These are phyloP conservation scores for Pteromalus puparum DNA, from an alignment of 1,140 invertebrate genomes.

Conservation along the genomic window DNA sequence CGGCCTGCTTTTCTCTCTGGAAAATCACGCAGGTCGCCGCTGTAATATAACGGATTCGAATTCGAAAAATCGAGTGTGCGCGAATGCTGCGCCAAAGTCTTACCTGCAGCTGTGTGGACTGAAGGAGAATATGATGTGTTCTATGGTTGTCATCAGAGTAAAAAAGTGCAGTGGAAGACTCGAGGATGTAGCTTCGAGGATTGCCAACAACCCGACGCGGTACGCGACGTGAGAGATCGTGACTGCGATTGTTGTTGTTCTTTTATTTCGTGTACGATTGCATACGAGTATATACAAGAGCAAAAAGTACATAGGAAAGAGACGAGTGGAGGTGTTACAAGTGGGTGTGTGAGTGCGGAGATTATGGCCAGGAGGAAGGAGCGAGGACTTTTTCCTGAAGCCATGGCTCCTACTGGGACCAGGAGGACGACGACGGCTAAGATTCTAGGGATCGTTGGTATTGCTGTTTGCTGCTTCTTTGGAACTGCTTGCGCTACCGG, in stretches of 20 bases:
- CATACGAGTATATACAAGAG: too few relatives aligned
- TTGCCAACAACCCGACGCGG: neutral
- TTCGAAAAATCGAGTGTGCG: neutral
- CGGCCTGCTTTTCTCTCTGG: constrained; percentile 1
- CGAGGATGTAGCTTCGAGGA: neutral
- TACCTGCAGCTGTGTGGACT: neutral
- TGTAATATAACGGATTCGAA: neutral
- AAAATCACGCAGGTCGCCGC: neutral
- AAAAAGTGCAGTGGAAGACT: neutral
- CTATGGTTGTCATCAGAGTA: neutral
- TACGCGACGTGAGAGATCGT: neutral
- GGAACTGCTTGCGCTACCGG: constrained; percentile 56
- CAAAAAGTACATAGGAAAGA: neutral
- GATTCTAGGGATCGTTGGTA: neutral
- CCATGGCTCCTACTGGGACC: neutral
- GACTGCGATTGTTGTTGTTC: too few relatives aligned
- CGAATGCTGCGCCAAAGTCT: neutral
- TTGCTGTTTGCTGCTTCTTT: constrained; percentile 37
- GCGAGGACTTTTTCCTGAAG: neutral
- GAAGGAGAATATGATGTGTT: neutral
- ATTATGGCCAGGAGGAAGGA: neutral
- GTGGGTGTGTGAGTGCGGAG: constrained; percentile 2
- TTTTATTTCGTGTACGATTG: too few relatives aligned
- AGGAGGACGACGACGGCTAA: neutral
- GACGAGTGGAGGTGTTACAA: neutral